phyloP scores from a whole-genome alignment of 2,797 vertebrate species.

The Melanotaenia nigrans region DNA sequence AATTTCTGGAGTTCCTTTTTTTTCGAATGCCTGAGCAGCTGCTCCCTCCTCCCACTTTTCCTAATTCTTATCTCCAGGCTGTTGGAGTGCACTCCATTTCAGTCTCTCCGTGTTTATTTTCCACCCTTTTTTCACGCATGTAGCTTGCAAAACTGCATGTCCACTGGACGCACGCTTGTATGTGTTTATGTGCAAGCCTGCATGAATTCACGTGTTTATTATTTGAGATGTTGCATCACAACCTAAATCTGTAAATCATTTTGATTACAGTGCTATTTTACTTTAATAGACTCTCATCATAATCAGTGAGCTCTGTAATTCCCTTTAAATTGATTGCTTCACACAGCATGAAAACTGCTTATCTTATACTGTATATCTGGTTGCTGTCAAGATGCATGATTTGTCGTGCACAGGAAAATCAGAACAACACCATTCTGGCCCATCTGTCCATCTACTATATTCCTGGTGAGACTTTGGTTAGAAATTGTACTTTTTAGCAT shows the following conservation, averaged over 20 bases:
- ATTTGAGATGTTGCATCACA: constrained; percentile 48
- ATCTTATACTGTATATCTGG: constrained; percentile 57
- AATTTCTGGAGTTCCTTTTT: constrained; percentile 73
- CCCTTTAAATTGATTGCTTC: constrained; percentile 69
- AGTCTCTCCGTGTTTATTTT: constrained; percentile 60
- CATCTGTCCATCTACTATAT: constrained; percentile 38
- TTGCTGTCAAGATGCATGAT: constrained; percentile 63
- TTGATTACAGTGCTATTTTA: constrained; percentile 71
- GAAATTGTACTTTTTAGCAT: neutral
- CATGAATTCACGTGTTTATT: constrained; percentile 33
- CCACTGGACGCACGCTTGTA: constrained; percentile 7
- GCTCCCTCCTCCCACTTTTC: constrained; percentile 56
- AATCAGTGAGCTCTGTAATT: constrained; percentile 75
- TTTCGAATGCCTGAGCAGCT: constrained; percentile 58
- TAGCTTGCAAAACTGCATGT: constrained; percentile 39
- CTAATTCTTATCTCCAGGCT: constrained; percentile 65
- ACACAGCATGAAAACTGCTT: constrained; percentile 69
- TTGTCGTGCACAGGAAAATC: constrained; percentile 63
- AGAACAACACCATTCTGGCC: constrained; percentile 21
- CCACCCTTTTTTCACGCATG: constrained; percentile 46
- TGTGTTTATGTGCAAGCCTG: neutral
- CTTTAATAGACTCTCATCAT: constrained; percentile 75
- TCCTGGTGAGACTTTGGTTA: constrained; percentile 30
- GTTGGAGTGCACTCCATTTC: constrained; percentile 69
- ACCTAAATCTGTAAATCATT: constrained; percentile 66